Evolutionary conservation across 2,113 vertebrate genomes (phyloP), one percentile per base, ranked within the genome.

Genomic region (Psettodes erumei): DNA sequence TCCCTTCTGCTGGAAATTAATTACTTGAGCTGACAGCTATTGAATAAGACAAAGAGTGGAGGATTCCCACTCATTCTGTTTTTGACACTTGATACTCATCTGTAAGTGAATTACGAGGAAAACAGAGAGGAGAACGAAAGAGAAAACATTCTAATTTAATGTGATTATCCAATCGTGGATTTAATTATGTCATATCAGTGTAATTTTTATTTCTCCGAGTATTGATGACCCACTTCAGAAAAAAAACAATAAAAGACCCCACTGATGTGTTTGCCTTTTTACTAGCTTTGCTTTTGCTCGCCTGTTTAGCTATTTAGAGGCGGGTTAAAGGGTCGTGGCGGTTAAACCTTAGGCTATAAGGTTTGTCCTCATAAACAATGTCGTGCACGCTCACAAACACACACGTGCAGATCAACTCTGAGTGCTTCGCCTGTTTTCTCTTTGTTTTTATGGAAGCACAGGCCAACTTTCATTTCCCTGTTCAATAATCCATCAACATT

Each of bases 401-500:
- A 48, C 60, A 71, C 54, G 54, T 8, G 11, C 51, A 21, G 47
- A 81, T 69, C 30, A 19, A 69, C 79, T 79, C 58, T 33, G 5
- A 78, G 63, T 79, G 60, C 76, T 60, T 72, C 25, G 64, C 43
- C 38, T 81, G 71, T 47, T 85, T 90, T 90, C 77, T 76, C n/a
- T n/a, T n/a, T n/a, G n/a, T n/a, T n/a, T n/a, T n/a, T n/a, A 87
- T 40, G 40, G 53, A 60, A 60, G 82, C 58, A 11, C 18, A 35
- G 70, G 67, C 75, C 79, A 85, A 86, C 84, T 87, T 90, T 87
- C 75, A 90, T 86, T 85, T 87, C 73, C 76, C 72, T 86, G 82
- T 84, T 91, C 89, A 81, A 88, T 90, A 91, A 90, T 91, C 90
- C 87, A 90, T 90, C 88, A 90, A 88, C 86, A 89, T 93, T 89